phyloP scores from a whole-genome alignment of 2,888 invertebrate genomes.

The Melanophora roralis region DNA sequence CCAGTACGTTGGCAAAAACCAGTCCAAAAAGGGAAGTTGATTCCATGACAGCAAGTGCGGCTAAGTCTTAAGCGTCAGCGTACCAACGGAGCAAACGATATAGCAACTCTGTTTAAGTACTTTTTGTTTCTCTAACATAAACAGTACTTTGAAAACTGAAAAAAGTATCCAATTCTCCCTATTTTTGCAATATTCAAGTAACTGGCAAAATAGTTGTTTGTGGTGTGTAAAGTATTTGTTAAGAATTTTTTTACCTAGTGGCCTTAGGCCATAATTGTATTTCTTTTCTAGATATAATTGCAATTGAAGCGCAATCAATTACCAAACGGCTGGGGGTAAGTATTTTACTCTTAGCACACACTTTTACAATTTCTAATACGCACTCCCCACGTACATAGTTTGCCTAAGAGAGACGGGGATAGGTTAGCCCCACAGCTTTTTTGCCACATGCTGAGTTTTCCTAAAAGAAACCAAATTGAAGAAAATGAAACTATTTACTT shows the following conservation, averaged over 20 bases:
- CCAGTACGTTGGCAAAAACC: too few species aligned
- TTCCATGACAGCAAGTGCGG: too few species aligned
- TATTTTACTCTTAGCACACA: constrained; percentile 23
- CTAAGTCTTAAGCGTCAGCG: too few species aligned
- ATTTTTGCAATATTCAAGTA: too few species aligned
- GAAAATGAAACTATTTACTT: constrained; percentile 62
- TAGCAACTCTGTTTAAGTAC: too few species aligned
- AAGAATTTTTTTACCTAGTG: constrained; percentile 52
- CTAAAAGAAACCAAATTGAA: constrained; percentile 41
- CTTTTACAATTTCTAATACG: constrained; percentile 43
- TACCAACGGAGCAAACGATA: too few species aligned
- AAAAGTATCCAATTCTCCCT: too few species aligned
- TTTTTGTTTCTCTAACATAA: too few species aligned
- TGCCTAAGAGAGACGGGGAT: neutral
- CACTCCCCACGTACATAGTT: constrained; percentile 41
- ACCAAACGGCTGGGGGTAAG: constrained; percentile 72
- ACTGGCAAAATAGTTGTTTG: too few species aligned
- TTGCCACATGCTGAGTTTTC: constrained; percentile 62
- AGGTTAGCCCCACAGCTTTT: constrained; percentile 53
- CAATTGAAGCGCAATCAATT: constrained; percentile 73
- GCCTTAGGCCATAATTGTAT: constrained; percentile 65
- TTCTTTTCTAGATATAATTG: constrained; percentile 70
- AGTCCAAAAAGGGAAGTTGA: too few species aligned
- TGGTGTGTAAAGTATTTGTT: constrained; percentile 29
- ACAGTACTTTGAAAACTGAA: too few species aligned